Evolutionary conservation across 2,113 vertebrate species (phyloP).

Genomic region (Pica pica): DNA sequence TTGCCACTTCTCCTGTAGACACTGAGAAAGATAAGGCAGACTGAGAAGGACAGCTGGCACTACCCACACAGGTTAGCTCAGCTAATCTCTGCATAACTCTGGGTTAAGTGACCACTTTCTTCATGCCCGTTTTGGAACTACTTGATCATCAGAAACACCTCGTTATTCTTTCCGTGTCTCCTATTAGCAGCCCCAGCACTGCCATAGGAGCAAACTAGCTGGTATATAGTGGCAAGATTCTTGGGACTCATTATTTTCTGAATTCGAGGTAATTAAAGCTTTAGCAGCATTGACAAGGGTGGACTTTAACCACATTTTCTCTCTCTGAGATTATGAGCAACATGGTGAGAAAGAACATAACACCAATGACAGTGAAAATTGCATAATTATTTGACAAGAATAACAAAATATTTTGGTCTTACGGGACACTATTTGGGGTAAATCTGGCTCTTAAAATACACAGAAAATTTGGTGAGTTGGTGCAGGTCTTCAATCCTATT

Average conservation of each 20-base stretch:
- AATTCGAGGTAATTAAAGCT: background rate
- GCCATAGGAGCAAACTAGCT: background rate
- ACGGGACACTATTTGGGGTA: background rate
- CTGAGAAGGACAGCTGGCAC: background rate
- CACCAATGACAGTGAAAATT: background rate
- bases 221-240: background rate
- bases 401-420: background rate
- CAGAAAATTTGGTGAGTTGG: background rate
- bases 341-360: background rate
- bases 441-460: background rate
- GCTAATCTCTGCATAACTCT: background rate
- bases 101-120: background rate
- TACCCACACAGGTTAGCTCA: background rate
- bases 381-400: background rate
- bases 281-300: background rate
- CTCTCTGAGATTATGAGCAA: background rate
- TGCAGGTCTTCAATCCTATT: background rate
- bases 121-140: background rate
- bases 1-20: background rate
- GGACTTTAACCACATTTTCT: background rate
- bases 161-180: background rate
- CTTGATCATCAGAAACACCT: background rate
- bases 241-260: background rate
- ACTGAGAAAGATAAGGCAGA: background rate
- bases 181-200: background rate